Evolutionary conservation across 2,113 vertebrate genomes (phyloP).

Genomic region (Bagarius yarrelli): DNA sequence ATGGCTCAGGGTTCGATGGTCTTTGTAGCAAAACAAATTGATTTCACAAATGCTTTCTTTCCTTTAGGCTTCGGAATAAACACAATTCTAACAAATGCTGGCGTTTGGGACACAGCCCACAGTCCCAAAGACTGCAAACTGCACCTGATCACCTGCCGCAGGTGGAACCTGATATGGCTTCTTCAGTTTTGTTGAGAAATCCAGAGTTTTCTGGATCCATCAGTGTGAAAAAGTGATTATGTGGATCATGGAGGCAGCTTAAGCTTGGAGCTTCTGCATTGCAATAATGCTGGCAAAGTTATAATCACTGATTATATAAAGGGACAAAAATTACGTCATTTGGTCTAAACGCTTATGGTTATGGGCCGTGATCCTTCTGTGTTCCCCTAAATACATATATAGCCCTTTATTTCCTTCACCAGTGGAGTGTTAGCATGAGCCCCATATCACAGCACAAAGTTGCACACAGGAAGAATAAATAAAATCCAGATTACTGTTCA

Average conservation of each 20-base stretch:
- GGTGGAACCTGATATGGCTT: not conserved
- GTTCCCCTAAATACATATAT: slow-evolving; percentile 18
- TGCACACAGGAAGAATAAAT: slow-evolving; percentile 26
- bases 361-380: slow-evolving; percentile 61
- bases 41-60: not conserved
- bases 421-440: slow-evolving; percentile 46
- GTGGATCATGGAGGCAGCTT: not conserved
- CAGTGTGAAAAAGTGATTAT: not conserved
- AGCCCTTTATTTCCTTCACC: slow-evolving; percentile 1
- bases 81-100: not conserved
- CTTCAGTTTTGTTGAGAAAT: not conserved
- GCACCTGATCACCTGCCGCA: slow-evolving; percentile 6
- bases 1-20: not conserved
- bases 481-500: slow-evolving; percentile 30
- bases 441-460: slow-evolving; percentile 65
- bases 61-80: not conserved
- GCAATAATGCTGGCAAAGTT: not conserved
- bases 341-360: slow-evolving; percentile 45
- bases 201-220: too few relatives aligned
- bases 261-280: too few relatives aligned
- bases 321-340: not conserved
- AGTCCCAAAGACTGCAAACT: not conserved
- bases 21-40: not conserved
- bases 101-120: not conserved
- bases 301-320: not conserved